Percentiles rank a stretch among this genome's conserved stretches.
These are phyloP conservation scores for Erebia ligea DNA, from an alignment of 2,888 invertebrate species.

Conservation along the genomic window DNA sequence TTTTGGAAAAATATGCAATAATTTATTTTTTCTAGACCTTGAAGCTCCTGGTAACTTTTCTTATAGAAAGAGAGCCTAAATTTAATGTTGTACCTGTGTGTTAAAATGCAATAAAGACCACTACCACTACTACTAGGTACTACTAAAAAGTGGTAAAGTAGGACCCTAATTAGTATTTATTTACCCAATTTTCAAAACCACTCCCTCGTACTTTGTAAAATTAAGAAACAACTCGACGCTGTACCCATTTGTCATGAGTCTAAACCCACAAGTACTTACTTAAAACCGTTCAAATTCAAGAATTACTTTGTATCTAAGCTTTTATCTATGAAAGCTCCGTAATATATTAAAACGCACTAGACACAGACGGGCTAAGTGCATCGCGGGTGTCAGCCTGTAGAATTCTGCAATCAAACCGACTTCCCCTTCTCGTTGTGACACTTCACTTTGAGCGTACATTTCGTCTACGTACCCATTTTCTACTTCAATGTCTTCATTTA, in stretches of 20 bases:
- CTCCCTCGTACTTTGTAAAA: not conserved
- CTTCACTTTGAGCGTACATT: constrained; percentile 23
- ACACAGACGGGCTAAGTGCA: constrained; percentile 39
- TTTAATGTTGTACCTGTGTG: too few relatives aligned
- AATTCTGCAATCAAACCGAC: constrained; percentile 31
- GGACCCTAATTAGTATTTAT: too few relatives aligned
- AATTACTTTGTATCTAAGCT: constrained; percentile 23
- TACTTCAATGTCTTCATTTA: not conserved
- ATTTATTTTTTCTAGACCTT: too few relatives aligned
- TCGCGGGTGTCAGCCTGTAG: constrained; percentile 37
- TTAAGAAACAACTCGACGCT: not conserved
- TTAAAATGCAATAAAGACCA: too few relatives aligned
- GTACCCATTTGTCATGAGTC: not conserved
- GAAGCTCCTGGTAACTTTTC: too few relatives aligned
- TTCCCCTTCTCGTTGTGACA: constrained; percentile 24
- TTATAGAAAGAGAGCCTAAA: too few relatives aligned
- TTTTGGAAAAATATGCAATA: too few relatives aligned
- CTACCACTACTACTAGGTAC: too few relatives aligned
- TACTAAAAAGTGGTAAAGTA: too few relatives aligned
- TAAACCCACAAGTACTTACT: not conserved
- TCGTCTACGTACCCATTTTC: constrained; percentile 16
- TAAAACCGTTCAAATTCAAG: constrained; percentile 19
- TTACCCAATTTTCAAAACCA: too few relatives aligned
- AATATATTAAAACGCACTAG: constrained; percentile 37
- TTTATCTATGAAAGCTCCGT: constrained; percentile 37